phyloP scores from a whole-genome alignment of 2,113 vertebrate species.

The Syngnathus floridae region DNA sequence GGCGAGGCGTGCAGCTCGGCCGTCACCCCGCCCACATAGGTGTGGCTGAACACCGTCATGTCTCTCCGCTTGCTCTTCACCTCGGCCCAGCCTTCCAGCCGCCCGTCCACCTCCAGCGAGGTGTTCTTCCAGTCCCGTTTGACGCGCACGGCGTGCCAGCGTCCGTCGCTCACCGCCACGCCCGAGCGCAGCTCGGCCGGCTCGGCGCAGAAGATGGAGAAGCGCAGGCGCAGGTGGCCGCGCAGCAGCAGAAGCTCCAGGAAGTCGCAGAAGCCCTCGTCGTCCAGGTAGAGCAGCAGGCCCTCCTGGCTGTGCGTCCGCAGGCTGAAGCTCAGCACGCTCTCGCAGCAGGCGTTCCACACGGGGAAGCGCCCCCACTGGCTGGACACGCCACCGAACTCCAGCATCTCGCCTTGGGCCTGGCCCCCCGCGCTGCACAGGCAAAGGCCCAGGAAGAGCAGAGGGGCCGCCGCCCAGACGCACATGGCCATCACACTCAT shows the following conservation, averaged over 20 bases:
- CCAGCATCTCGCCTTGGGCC: slow-evolving; percentile 72
- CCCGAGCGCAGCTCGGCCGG: slow-evolving; percentile 87
- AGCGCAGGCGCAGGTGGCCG: slow-evolving; percentile 89
- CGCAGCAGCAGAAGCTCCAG: slow-evolving; percentile 92
- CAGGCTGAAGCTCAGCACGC: slow-evolving; percentile 98
- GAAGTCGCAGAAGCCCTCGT: slow-evolving; percentile 98
- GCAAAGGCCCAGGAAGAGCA: slow-evolving; percentile 68
- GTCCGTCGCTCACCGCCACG: slow-evolving; percentile 85
- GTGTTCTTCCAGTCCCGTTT: slow-evolving; percentile 95
- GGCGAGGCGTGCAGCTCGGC: slow-evolving; percentile 83
- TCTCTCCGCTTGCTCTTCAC: slow-evolving; percentile 94
- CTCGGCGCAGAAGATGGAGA: slow-evolving; percentile 97
- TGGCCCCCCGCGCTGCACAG: slow-evolving; percentile 67
- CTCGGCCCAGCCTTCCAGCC: slow-evolving; percentile 89
- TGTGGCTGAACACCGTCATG: slow-evolving; percentile 96
- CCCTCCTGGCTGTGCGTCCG: slow-evolving; percentile 94
- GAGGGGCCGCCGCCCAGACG: slow-evolving; percentile 65
- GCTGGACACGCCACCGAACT: slow-evolving; percentile 91
- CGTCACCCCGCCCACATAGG: slow-evolving; percentile 87
- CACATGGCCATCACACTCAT: slow-evolving; percentile 70
- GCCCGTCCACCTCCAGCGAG: slow-evolving; percentile 82
- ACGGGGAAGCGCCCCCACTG: slow-evolving; percentile 98
- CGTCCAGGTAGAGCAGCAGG: slow-evolving; percentile 94
- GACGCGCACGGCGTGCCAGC: slow-evolving; percentile 85
- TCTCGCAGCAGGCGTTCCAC: slow-evolving; percentile 99